Base-by-base conservation (phyloP, 2,888 invertebrate species). In the Acanthacorydalis orientalis region DNA sequence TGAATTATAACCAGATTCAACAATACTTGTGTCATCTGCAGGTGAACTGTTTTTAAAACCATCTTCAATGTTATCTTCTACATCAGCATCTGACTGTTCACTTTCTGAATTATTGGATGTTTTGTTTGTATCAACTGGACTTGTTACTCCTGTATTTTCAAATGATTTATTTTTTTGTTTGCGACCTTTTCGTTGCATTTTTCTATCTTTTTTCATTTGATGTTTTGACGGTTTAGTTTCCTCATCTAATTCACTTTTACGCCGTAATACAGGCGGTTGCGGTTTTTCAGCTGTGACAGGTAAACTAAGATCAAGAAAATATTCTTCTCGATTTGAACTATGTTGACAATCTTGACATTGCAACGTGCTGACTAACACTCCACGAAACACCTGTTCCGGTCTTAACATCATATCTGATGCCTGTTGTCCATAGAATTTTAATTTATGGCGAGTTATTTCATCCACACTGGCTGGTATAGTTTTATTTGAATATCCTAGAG, bases 261-360 rank as follows among this genome's bases (percentile, higher is more conserved):
- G 57, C 1, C 51, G 35, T 4, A 79, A 67, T 0, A 75, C 68
- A 0, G 84, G 83, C 1, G 83, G 83, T 54, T 82, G 78, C 9
- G 80, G 81, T 47, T 84, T 78, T 53, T 80, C 80, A 2, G 77
- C 74, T 43, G 78, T 78, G 15, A 96, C 84, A 0, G 96, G 93
- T 51, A 98, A 73, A 50, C 95, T 95, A 53, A 98, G 74, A 67
- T 98, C 97, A 47, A 96, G 72, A 67, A 98, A 97, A 58, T 85
- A 84, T 64, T 97, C 97, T 47, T 84, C 83, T 11, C 88, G 75
- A 58, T 87, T 83, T 0, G 92, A 92, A 10, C 83, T 79, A 66
- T 89, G 80, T 51, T 78, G 74, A 61, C 97, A 97, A 51, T 88
- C 87, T 57, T 88, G 82, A 63, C 96, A 97, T 49, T 86, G 80